Base-by-base conservation (phyloP, 2,113 vertebrate genomes). In the Trematocara macrostoma region DNA sequence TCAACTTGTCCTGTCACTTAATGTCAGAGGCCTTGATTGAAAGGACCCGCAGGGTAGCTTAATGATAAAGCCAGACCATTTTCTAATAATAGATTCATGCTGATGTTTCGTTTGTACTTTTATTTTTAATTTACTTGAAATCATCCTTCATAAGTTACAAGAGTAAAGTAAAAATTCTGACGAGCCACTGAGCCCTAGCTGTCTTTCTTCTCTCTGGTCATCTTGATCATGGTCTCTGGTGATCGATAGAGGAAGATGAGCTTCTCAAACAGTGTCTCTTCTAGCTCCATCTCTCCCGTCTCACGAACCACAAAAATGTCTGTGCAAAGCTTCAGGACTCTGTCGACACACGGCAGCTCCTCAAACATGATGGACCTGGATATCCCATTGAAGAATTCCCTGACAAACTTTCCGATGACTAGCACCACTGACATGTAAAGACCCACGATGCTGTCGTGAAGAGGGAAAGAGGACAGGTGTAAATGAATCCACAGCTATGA, bases 351-450 rank as follows among this genome's bases (percentile, higher is more conserved):
- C 0, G 97, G 97, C 69, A 97, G 93, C 83, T 97, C 96, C 86
- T 97, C 96, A 1, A 96, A 97, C 97, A 95, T 96, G 91, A 97
- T 96, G 90, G 96, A 97, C 40, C 94, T 92, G 1, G 96, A 96
- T 81, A 96, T 96, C 31, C 97, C 92, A 1, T 96, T 97, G 91
- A 97, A 97, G 93, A 97, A 96, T 82, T 97, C 96, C 23, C 94
- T 89, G 84, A 97, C 96, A 78, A 97, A 97, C 93, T 97, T 97
- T 5, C 96, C 96, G 0, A 96, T 93, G 67, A 97, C 97, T 79
- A 96, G 90, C 79, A 96, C 97, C 40, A 97, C 95, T 0, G 95
- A 97, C 96, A 97, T 95, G 47, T 96, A 97, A 79, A 97, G 95
- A 15, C 97, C 96, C 1, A 95, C 90, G 1, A 97, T 96, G 11